Conservation (phyloP, 2,113 vertebrate genomes). For the Pluvialis apricaria region DNA sequence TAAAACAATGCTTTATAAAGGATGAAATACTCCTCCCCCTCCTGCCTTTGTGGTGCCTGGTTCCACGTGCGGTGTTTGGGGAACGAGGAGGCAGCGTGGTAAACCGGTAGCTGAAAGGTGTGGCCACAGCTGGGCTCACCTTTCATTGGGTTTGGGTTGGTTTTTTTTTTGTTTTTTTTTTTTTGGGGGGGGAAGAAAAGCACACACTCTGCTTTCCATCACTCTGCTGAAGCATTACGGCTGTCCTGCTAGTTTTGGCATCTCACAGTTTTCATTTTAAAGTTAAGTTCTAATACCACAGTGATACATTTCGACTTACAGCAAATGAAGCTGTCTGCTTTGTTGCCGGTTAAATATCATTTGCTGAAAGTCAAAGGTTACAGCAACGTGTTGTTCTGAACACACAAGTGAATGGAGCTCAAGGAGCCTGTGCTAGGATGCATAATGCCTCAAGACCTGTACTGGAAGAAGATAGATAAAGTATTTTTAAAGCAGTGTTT, state of each 20-base stretch:
- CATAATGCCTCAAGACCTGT: background rate
- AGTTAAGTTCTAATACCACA: background rate
- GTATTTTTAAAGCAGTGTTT: background rate
- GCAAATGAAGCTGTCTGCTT: background rate
- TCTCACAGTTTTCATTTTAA: background rate
- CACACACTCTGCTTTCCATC: background rate
- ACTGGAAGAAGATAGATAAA: background rate
- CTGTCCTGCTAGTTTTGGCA: background rate
- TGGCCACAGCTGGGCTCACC: background rate
- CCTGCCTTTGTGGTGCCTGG: background rate
- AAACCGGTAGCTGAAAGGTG: slow-evolving; percentile 8
- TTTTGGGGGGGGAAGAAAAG: too few relatives aligned
- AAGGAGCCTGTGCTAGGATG: background rate
- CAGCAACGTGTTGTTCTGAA: background rate
- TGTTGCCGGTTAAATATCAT: background rate
- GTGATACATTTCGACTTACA: background rate
- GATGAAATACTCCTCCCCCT: background rate
- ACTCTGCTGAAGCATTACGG: background rate
- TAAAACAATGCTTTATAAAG: background rate
- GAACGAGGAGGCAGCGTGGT: background rate
- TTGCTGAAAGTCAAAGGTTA: background rate
- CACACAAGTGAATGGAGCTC: background rate
- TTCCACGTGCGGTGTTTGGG: background rate
- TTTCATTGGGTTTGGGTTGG: background rate
- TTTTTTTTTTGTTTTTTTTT: background rate